These are phyloP conservation scores for Lophotriccus pileatus DNA, from an alignment of 2,797 vertebrate species.

Conservation along the genomic window DNA sequence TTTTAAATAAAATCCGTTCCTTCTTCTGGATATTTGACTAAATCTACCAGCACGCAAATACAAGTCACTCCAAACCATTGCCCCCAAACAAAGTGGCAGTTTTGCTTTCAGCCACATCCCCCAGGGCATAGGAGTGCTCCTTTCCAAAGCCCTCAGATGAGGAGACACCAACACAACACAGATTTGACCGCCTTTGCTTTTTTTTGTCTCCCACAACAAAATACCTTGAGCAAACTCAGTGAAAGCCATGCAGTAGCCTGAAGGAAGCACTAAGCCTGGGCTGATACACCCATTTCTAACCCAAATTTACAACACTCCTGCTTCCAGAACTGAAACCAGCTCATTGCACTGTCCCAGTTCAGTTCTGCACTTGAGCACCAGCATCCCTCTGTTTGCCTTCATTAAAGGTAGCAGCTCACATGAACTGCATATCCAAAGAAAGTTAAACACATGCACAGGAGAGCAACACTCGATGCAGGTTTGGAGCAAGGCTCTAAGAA, in stretches of 20 bases:
- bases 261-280: not conserved
- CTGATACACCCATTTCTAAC: not conserved
- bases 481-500: constrained; percentile 5
- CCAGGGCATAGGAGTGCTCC: not conserved
- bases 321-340: not conserved
- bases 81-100: not conserved
- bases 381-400: not conserved
- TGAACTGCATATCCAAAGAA: not conserved
- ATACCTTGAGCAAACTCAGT: not conserved
- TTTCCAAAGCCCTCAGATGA: not conserved
- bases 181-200: not conserved
- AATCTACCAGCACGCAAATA: not conserved
- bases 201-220: not conserved
- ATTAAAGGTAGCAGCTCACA: not conserved
- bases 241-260: not conserved
- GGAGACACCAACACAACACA: not conserved
- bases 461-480: not conserved
- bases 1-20: constrained; percentile 32
- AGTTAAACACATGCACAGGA: not conserved
- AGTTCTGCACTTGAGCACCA: not conserved
- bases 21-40: not conserved
- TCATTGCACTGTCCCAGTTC: not conserved
- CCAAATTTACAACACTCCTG: not conserved
- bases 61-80: not conserved
- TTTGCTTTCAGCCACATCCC: not conserved